These are phyloP conservation scores for Octodon degus DNA, from an alignment of 2,113 vertebrate genomes.

Conservation along the genomic window DNA sequence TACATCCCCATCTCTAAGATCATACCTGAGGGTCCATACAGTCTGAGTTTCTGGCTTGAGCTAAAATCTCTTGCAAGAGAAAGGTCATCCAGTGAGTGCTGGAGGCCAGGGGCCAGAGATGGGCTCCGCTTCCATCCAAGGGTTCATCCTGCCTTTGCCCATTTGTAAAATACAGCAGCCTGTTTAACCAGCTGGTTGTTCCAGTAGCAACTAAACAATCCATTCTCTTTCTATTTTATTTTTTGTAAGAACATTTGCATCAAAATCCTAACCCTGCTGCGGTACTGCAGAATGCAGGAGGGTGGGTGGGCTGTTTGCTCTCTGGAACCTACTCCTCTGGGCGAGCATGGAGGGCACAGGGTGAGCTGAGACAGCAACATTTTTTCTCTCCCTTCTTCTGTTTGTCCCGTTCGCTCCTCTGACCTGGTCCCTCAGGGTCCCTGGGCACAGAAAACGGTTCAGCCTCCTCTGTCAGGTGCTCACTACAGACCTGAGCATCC, in stretches of 20 bases:
- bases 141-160: neutral
- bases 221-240: neutral
- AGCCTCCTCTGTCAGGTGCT: too few species aligned
- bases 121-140: neutral
- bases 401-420: neutral
- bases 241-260: slow-evolving; percentile 32
- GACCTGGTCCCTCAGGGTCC: neutral
- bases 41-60: neutral
- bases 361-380: neutral
- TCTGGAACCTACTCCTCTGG: neutral
- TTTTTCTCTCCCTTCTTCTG: neutral
- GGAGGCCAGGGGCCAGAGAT: neutral
- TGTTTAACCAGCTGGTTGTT: neutral
- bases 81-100: neutral
- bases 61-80: neutral
- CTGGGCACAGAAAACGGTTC: too few species aligned
- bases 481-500: fast-evolving
- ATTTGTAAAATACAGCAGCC: neutral
- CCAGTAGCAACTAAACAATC: neutral
- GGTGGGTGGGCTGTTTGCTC: neutral
- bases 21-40: neutral
- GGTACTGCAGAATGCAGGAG: neutral
- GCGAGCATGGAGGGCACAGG: neutral
- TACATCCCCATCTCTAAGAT: neutral
- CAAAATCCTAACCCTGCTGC: neutral